phyloP scores from a whole-genome alignment of 2,113 vertebrate genomes.

The Elephantulus edwardii region DNA sequence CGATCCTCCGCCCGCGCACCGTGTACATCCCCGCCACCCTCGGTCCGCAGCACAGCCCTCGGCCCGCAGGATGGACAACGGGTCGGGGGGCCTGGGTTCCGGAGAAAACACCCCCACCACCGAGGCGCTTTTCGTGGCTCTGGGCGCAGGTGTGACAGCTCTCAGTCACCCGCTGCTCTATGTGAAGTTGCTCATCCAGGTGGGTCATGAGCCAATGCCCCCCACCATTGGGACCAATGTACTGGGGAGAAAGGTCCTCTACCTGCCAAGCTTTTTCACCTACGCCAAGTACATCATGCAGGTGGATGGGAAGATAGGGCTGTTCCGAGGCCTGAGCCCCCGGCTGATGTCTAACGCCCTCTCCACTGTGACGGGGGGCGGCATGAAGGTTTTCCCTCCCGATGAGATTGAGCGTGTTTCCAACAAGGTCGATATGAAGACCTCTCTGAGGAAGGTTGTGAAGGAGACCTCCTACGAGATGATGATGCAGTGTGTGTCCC shows the following conservation, averaged over 20 bases:
- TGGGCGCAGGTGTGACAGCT: conserved; percentile 88
- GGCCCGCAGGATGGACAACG: conserved; percentile 64
- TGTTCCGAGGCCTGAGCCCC: conserved; percentile 92
- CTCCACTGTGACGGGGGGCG: conserved; percentile 89
- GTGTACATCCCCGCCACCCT: conserved; percentile 57
- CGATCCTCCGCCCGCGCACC: conserved; percentile 59
- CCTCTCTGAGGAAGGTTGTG: conserved; percentile 88
- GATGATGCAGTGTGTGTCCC: conserved; percentile 91
- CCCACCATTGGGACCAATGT: conserved; percentile 89
- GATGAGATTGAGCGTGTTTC: conserved; percentile 86
- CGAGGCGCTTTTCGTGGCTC: conserved; percentile 85
- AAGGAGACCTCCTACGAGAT: conserved; percentile 94
- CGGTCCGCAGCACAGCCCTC: conserved; percentile 51
- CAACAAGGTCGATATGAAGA: conserved; percentile 87
- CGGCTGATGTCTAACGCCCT: conserved; percentile 89
- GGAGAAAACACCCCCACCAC: conserved; percentile 79
- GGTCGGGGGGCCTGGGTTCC: conserved; percentile 63
- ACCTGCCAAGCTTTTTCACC: conserved; percentile 92
- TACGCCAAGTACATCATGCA: conserved; percentile 91
- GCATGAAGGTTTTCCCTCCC: conserved; percentile 87
- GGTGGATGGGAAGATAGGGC: conserved; percentile 91
- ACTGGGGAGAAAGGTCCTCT: conserved; percentile 90
- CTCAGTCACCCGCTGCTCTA: conserved; percentile 90
- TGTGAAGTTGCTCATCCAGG: conserved; percentile 92
- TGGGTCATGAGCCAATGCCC: conserved; percentile 91